These are phyloP conservation scores for Rhagonycha lutea DNA, from an alignment of 2,888 invertebrate genomes.

Conservation along the genomic window DNA sequence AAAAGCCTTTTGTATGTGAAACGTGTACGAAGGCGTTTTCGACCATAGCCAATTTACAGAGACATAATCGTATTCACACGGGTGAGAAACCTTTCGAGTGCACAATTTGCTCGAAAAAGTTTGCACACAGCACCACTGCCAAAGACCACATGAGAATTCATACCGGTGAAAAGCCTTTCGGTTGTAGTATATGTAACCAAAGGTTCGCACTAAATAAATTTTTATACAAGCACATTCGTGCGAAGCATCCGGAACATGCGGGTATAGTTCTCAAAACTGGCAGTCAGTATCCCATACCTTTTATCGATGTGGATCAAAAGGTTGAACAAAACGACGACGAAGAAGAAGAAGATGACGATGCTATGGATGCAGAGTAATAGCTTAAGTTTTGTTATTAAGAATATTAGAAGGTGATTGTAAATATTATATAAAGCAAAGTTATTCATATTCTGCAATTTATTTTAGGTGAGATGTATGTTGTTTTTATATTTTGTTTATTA, in stretches of 20 bases:
- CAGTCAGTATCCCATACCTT: slow-evolving; percentile 15
- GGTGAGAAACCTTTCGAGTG: slow-evolving; percentile 49
- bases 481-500: no score
- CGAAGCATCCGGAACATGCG: slow-evolving; percentile 42
- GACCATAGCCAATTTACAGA: slow-evolving; percentile 45
- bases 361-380: not conserved
- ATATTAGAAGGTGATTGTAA: not conserved
- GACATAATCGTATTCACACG: slow-evolving; percentile 49
- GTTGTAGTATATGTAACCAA: slow-evolving; percentile 44
- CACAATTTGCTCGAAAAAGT: slow-evolving; percentile 44
- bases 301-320: slow-evolving; percentile 9
- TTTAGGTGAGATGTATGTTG: not conserved
- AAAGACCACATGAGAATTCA: slow-evolving; percentile 49
- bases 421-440: not conserved
- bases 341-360: not conserved
- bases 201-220: slow-evolving; percentile 46
- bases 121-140: slow-evolving; percentile 49
- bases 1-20: slow-evolving; percentile 45
- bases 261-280: slow-evolving; percentile 14
- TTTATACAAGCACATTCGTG: slow-evolving; percentile 46
- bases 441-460: not conserved
- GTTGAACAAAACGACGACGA: slow-evolving; percentile 14
- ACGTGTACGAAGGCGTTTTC: slow-evolving; percentile 45
- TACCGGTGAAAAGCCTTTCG: slow-evolving; percentile 47
- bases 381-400: not conserved